Conservation (phyloP, 2,113 vertebrate species). For the Thymallus thymallus region DNA sequence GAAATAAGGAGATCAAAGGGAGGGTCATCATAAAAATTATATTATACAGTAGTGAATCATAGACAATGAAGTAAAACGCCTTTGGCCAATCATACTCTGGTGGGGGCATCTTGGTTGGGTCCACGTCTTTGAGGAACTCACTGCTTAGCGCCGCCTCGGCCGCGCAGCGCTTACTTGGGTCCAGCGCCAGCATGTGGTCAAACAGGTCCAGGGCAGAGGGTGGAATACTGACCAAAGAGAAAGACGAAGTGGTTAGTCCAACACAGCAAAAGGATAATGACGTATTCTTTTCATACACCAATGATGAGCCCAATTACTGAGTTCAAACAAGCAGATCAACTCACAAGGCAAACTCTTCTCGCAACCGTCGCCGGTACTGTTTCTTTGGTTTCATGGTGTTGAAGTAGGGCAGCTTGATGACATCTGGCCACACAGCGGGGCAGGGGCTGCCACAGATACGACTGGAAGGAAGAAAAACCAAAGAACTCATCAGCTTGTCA, state of each 20-base stretch:
- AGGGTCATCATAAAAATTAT: not conserved
- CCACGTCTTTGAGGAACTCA: conserved; percentile 93
- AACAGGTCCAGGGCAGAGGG: conserved; percentile 90
- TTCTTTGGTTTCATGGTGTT: conserved; percentile 99
- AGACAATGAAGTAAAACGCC: too few species aligned
- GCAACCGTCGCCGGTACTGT: conserved; percentile 91
- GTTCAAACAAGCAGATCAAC: conserved; percentile 37
- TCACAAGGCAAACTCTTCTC: conserved; percentile 99
- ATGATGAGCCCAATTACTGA: not conserved
- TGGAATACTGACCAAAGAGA: conserved; percentile 79
- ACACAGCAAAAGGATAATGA: not conserved
- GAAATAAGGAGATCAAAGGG: not conserved
- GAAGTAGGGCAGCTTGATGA: conserved; percentile 98
- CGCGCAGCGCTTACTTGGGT: conserved; percentile 94
- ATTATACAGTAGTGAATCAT: not conserved
- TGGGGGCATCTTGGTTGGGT: conserved; percentile 96
- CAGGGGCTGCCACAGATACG: conserved; percentile 97
- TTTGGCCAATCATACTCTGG: conserved; percentile 83
- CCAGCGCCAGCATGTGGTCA: conserved; percentile 96
- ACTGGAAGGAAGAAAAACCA: conserved; percentile 61
- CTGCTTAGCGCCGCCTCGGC: conserved; percentile 93
- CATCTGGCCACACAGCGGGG: conserved; percentile 97
- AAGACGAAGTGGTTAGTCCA: not conserved
- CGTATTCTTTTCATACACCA: too few species aligned
- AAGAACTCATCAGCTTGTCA: not conserved